These are phyloP conservation scores for Drosophila greeni DNA, from an alignment of 2,888 invertebrate species.

Conservation along the genomic window DNA sequence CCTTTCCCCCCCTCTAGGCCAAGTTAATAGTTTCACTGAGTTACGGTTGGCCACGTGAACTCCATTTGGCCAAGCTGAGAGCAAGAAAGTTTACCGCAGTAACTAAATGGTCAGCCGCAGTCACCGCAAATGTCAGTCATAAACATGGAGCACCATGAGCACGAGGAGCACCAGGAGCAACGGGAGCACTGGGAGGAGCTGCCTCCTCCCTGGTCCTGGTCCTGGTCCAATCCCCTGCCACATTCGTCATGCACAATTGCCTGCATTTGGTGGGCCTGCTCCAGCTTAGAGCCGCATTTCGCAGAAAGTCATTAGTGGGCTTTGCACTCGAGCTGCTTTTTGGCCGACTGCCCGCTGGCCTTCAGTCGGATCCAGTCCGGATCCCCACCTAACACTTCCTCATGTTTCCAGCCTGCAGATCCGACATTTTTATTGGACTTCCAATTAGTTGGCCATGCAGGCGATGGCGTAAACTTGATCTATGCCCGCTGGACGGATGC, in stretches of 20 bases:
- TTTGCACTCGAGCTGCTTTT: constrained; percentile 67
- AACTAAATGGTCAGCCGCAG: constrained; percentile 57
- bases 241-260: constrained; percentile 73
- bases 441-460: constrained; percentile 68
- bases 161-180: not conserved
- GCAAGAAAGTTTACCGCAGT: constrained; percentile 62
- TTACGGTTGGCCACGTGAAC: constrained; percentile 61
- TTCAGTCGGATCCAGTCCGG: constrained; percentile 5
- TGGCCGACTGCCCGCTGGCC: constrained; percentile 54
- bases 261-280: constrained; percentile 52
- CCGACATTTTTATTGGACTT: constrained; percentile 75
- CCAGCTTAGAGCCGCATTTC: constrained; percentile 57
- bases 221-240: constrained; percentile 55
- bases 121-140: constrained; percentile 68
- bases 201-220: not conserved
- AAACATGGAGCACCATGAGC: constrained; percentile 49
- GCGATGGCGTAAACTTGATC: constrained; percentile 69
- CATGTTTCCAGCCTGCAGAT: constrained; percentile 50
- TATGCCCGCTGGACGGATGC: constrained; percentile 42
- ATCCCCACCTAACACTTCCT: constrained; percentile 18
- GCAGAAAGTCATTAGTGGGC: constrained; percentile 72
- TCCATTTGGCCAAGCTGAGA: constrained; percentile 50
- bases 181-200: not conserved
- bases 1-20: constrained; percentile 19
- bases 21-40: constrained; percentile 58